Evolutionary conservation across 2,888 invertebrate genomes (phyloP), one percentile per base, ranked within the genome.

Genomic region (Dromius quadrimaculatus): DNA sequence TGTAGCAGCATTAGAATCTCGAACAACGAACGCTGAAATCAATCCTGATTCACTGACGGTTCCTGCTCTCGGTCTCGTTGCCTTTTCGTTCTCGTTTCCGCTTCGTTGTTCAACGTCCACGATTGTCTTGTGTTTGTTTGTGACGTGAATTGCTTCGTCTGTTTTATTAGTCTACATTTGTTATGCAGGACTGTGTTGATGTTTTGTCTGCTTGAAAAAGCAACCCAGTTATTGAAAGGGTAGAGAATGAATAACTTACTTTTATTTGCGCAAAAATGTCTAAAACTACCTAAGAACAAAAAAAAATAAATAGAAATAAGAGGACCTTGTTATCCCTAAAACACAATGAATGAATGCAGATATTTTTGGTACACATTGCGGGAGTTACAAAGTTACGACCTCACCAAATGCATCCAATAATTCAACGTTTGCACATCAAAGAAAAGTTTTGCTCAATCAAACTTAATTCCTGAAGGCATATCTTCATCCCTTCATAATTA

Each of bases 131-230:
- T 59, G 36, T 59, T 59, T 59, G 36, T 59, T 59, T 59, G 59
- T 36, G 34, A 59, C 59, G 59, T 36, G 59, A 59, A 59, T 59
- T 59, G 59, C 36, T 59, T 62, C 38, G 62, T 23, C 62, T 62
- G 62, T 62, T 62, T 62, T 62, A 62, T 62, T 62, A 62, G 62
- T 62, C 41, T 41, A 41, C 62, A 62, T 62, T 62, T 62, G 62
- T 62, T 62, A 41, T 62, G 62, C 62, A 41, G 62, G 62, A 62
- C 62, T 15, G 57, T 41, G 36, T 34, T 8, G 41, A 62, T 15
- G 41, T 38, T 62, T 41, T 23, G 38, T 23, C 34, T 59, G 34
- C 41, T 62, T 62, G 41, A 62, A 41, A 62, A 62, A 41, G 41
- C 34, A 41, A 15, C 2, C 22, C n/a, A 36, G 20, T 59, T 59